phyloP scores from a whole-genome alignment of 2,888 invertebrate genomes.

The Pristionchus arcanus region DNA sequence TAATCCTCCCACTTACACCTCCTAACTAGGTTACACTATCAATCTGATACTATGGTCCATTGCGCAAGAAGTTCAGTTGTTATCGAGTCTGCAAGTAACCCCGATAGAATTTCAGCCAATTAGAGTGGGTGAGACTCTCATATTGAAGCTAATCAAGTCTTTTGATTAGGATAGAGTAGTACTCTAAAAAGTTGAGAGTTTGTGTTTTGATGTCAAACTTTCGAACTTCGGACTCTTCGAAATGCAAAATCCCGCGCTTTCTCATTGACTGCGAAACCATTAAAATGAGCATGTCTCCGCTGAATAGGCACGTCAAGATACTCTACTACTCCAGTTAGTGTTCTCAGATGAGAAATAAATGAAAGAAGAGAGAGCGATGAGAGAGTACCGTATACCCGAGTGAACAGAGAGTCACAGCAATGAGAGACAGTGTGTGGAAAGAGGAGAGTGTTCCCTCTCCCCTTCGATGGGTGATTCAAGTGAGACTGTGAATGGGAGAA shows the following conservation, averaged over 20 bases:
- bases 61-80: too few species aligned
- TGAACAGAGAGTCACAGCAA: background rate
- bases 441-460: background rate
- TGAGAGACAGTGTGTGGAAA: background rate
- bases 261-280: background rate
- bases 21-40: background rate
- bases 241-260: background rate
- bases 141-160: too few species aligned
- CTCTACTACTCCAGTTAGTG: background rate
- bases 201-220: too few species aligned
- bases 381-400: slow-evolving; percentile 7
- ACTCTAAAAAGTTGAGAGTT: too few species aligned
- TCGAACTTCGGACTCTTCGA: too few species aligned
- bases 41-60: background rate
- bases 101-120: too few species aligned
- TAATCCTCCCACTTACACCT: background rate
- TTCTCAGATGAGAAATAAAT: background rate
- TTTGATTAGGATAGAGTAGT: too few species aligned
- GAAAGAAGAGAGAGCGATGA: background rate
- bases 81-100: too few species aligned
- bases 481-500: background rate
- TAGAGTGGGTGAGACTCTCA: too few species aligned
- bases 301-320: background rate
- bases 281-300: background rate
- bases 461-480: background rate